Conservation (phyloP, 2,888 invertebrate genomes). For the Theretra japonica region DNA sequence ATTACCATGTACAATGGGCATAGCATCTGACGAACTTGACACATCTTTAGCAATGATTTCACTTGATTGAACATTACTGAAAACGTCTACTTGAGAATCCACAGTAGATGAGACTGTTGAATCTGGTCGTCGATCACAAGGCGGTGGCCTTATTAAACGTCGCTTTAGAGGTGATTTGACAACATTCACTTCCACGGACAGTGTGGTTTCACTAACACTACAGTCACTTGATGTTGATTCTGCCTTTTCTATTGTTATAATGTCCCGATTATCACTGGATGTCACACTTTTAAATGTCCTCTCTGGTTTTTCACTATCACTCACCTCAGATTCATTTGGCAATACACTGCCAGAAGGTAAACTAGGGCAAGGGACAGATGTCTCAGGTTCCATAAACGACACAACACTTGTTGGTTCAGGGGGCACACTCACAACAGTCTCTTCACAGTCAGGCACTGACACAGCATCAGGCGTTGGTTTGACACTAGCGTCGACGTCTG, state of each 20-base stretch:
- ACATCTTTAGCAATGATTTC: constrained; percentile 74
- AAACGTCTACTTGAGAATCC: constrained; percentile 64
- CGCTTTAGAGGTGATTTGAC: constrained; percentile 70
- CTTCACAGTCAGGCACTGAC: constrained; percentile 9
- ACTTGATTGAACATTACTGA: constrained; percentile 58
- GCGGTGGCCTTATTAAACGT: constrained; percentile 72
- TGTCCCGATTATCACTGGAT: constrained; percentile 77
- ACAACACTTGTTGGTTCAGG: constrained; percentile 32
- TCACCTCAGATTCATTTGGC: constrained; percentile 58
- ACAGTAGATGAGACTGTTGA: constrained; percentile 80
- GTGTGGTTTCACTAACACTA: constrained; percentile 71
- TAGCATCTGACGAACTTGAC: constrained; percentile 79
- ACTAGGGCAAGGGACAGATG: constrained; percentile 37
- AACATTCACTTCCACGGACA: constrained; percentile 53
- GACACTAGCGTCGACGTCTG: not conserved
- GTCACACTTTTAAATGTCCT: constrained; percentile 77
- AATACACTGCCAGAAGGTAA: constrained; percentile 39
- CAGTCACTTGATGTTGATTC: constrained; percentile 80
- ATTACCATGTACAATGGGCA: constrained; percentile 69
- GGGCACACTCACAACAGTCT: constrained; percentile 16
- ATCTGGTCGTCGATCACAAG: constrained; percentile 73
- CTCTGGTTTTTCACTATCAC: constrained; percentile 65
- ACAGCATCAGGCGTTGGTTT: not conserved
- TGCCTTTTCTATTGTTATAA: constrained; percentile 77
- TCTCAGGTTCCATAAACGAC: constrained; percentile 39